Evolutionary conservation across 2,113 vertebrate species (phyloP), one percentile per base, ranked within the genome.

Genomic region (Calidris pygmaea): DNA sequence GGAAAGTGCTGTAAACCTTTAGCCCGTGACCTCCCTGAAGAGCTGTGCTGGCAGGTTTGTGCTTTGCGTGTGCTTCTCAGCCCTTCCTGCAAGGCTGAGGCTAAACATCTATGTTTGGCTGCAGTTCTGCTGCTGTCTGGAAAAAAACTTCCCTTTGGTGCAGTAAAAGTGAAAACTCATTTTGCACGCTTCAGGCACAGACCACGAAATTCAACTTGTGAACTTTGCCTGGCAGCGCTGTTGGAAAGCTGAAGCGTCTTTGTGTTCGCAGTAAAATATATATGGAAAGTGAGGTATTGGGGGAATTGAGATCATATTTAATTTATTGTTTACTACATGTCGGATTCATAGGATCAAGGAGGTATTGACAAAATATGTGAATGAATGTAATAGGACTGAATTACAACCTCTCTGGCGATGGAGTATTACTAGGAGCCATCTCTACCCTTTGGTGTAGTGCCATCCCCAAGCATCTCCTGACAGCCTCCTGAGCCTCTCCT

Each of bases 141-240:
- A 97, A 79, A 66, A 87, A 70, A 84, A 26, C 62, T 76, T 95
- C 77, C 67, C 74, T 91, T 89, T 58, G n/a, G 77, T 85, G 74
- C 84, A 76, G 55, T 91, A 90, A 96, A 97, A 89, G 66, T n/a
- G n/a, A 76, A 47, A 93, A 87, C n/a, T 89, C 45, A 74, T 94
- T 94, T 94, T 78, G 41, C 45, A 23, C 4, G 3, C 67, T 81
- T 72, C 48, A 65, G 79, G n/a, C 7, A 0, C 39, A 65, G 48
- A 79, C 59, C 66, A 70, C 0, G 0, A 62, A 85, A 89, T 74
- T 93, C 62, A 82, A 0, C 74, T 89, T 73, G 45, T 82, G 84
- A 92, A 56, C 73, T 95, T 66, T 26, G 63, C 26, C 1, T 39
- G 74, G 87, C 84, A 89, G 66, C 4, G 0, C 14, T 6, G 29